Conservation (phyloP, 2,113 vertebrate genomes). For the Gymnocephalus cernua region DNA sequence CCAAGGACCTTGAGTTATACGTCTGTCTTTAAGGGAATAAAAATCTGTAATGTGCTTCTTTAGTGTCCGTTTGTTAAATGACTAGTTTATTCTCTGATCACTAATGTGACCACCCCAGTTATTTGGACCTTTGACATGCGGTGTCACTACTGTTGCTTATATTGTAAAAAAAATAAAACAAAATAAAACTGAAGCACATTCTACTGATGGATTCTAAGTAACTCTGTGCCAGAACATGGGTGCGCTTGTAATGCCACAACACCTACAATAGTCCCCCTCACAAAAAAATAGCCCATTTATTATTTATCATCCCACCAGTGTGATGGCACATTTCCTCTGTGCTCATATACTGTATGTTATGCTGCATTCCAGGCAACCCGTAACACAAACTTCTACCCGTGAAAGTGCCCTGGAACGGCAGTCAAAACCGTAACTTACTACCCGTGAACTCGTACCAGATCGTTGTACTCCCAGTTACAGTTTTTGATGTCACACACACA, state of each 20-base stretch:
- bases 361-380: no score
- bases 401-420: no score
- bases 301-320: no score
- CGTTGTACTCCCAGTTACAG: no score
- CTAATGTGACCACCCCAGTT: not conserved
- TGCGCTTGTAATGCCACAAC: not conserved
- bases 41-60: no score
- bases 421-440: no score
- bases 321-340: constrained; percentile 4
- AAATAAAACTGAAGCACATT: not conserved
- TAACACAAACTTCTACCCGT: no score
- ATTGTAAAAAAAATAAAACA: not conserved
- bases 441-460: no score
- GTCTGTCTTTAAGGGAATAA: not conserved
- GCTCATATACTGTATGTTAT: no score
- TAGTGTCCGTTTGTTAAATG: no score
- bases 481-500: no score
- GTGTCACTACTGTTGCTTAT: not conserved
- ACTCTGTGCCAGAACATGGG: not conserved
- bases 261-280: not conserved
- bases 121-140: constrained; percentile 2
- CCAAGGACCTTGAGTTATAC: not conserved
- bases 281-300: not conserved
- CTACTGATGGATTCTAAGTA: not conserved
- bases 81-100: not conserved